phyloP scores from a whole-genome alignment of 35 echinoderm and acorn worm genomes.

The Hemicentrotus pulcherrimus region DNA sequence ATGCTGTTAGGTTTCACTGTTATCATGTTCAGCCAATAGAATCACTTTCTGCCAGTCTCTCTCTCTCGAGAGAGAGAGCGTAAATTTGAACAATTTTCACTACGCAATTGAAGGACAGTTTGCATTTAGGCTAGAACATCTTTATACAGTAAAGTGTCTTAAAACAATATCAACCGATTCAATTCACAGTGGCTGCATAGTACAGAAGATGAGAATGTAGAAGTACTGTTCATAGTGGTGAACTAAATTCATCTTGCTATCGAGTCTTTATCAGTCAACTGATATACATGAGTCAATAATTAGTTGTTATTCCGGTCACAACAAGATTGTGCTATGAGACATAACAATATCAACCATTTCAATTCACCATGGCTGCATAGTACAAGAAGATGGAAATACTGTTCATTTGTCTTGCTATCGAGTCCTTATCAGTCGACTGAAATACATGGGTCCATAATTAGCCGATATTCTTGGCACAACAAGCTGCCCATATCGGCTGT shows the following conservation, averaged over 20 bases:
- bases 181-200: too few species aligned
- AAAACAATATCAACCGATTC: too few species aligned
- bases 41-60: too few species aligned
- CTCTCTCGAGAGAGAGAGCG: too few species aligned
- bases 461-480: conserved; percentile 69
- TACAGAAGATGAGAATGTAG: neutral
- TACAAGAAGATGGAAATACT: neutral
- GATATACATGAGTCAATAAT: conserved; percentile 97
- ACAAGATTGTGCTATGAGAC: neutral
- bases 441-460: conserved; percentile 99
- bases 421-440: conserved; percentile 62
- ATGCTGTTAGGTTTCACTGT: too few species aligned
- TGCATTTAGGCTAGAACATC: too few species aligned
- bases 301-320: conserved; percentile 67
- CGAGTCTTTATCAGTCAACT: conserved; percentile 47
- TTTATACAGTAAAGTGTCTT: too few species aligned
- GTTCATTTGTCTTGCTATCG: neutral
- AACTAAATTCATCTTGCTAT: neutral
- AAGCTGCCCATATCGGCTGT: conserved; percentile 74
- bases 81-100: too few species aligned
- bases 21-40: too few species aligned
- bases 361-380: neutral
- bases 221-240: neutral
- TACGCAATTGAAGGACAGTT: too few species aligned
- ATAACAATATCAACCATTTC: too few species aligned